A percentile compares a stretch with the other conserved stretches of the same genome.
Evolutionary conservation across 2,888 invertebrate genomes (phyloP).

Genomic region (Andrena trimmerana): DNA sequence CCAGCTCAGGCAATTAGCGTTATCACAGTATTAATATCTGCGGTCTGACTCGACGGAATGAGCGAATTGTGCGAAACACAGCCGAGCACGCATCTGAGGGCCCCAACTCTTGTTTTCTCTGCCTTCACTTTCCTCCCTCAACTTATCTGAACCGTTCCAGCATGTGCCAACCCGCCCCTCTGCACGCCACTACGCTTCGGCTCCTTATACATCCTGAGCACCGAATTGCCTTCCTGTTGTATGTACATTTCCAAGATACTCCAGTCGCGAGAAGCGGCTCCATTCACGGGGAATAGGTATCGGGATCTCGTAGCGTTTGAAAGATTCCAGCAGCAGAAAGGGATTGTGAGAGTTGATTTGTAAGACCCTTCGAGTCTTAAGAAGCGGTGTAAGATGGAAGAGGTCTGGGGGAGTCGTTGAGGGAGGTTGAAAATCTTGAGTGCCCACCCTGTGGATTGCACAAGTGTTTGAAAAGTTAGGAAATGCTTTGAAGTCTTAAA

Average conservation of each 20-base stretch:
- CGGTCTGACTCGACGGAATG: slow-evolving; percentile 32
- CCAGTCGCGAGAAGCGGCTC: not conserved
- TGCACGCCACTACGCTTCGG: not conserved
- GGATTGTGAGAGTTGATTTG: not conserved
- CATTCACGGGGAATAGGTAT: not conserved
- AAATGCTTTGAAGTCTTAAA: no score
- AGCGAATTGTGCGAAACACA: slow-evolving; percentile 19
- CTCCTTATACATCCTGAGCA: not conserved
- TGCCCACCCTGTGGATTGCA: no score
- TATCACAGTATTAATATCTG: slow-evolving; percentile 76
- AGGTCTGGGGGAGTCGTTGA: not conserved
- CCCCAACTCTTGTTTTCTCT: not conserved
- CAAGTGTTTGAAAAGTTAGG: no score
- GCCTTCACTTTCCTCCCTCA: not conserved
- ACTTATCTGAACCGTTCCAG: not conserved
- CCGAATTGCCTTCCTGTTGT: not conserved
- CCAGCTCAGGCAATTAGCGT: slow-evolving; percentile 72
- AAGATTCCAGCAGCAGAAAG: not conserved
- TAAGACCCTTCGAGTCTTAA: not conserved
- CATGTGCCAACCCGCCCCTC: not conserved
- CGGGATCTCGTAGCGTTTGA: not conserved
- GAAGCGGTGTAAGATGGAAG: not conserved
- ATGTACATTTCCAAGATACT: not conserved
- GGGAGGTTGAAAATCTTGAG: not conserved
- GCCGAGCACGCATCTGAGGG: slow-evolving; percentile 1